Percentiles rank a stretch among this genome's conserved stretches.
These are phyloP conservation scores for Cydia splendana DNA, from an alignment of 1,140 invertebrate genomes.

Conservation along the genomic window DNA sequence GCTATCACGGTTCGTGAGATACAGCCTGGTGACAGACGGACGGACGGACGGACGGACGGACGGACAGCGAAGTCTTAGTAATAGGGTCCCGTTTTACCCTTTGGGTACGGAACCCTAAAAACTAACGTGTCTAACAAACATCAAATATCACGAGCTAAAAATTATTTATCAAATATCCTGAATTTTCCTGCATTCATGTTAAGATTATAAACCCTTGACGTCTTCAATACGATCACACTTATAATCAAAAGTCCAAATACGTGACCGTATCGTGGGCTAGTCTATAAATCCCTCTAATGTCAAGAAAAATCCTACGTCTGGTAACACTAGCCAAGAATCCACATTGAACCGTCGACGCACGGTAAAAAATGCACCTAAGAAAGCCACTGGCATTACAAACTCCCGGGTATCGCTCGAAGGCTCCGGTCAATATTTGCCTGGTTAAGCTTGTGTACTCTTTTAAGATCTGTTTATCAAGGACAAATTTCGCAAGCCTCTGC, in stretches of 20 bases:
- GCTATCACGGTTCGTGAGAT: too few species aligned
- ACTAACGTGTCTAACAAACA: too few species aligned
- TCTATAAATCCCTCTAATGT: not conserved
- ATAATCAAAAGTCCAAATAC: not conserved
- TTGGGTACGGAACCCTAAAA: too few species aligned
- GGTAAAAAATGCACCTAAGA: conserved; percentile 57
- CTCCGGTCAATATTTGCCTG: conserved; percentile 45
- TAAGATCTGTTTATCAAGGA: conserved; percentile 41
- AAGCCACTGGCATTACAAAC: conserved; percentile 49
- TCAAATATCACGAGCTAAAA: too few species aligned
- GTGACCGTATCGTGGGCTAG: not conserved
- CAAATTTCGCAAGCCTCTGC: conserved; percentile 34
- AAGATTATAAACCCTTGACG: too few species aligned
- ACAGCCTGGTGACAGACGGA: too few species aligned
- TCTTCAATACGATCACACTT: too few species aligned
- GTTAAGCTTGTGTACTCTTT: conserved; percentile 40
- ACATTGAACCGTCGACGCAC: conserved; percentile 53
- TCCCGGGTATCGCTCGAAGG: conserved; percentile 42
- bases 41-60: too few species aligned
- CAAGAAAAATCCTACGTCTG: conserved; percentile 3
- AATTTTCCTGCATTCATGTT: too few species aligned
- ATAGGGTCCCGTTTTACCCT: too few species aligned
- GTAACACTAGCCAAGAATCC: conserved; percentile 44
- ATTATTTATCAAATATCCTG: too few species aligned
- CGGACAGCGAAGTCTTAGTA: too few species aligned